Evolutionary conservation across 2,888 invertebrate genomes (phyloP), one percentile per base, ranked within the genome.

Genomic region (Conomelus anceps): DNA sequence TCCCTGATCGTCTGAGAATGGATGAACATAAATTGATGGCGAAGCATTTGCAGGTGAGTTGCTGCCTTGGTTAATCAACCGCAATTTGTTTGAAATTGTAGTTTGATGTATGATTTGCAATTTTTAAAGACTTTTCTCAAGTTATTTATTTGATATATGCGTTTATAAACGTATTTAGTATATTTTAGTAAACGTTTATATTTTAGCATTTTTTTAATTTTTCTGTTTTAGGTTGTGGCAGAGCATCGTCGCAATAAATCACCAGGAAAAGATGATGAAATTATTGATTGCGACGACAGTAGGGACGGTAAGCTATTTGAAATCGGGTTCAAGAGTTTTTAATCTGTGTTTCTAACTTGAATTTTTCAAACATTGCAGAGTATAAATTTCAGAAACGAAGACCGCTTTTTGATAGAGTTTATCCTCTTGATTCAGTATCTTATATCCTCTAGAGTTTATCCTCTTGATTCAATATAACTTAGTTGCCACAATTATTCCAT

Each of bases 1-100:
- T 97, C 93, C 96, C 97, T 0, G 97, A 97, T 22, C 95, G 97
- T 91, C 96, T 97, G 92, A 97, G 98, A 93, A 95, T 96, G 93
- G 97, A 98, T 90, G 96, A 97, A 91, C 98, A 98, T 93, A 94
- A 97, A 90, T 94, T 97, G 89, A 96, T 96, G 0, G 95, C 96
- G 0, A 95, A 95, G 90, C 97, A 98, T 93, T 94, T 97, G 93
- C 95, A 95, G 93, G 92, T 92, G 89, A 89, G 88, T 89, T 34
- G 1, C n/a, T 0, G 1, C 20, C 84, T 23, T 22, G 22, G 22
- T 23, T 24, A 22, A 3, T 20, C 41, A 88, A 22, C 4, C 7
- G 85, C 11, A 9, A 6, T 11, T 41, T 22, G 6, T 20, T 20
- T n/a, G 3, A 86, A 26, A 26, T 26, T 4, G 26, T 26, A 7